These are phyloP conservation scores for Mareca strepera DNA, from an alignment of 2,797 vertebrate genomes.

Conservation along the genomic window DNA sequence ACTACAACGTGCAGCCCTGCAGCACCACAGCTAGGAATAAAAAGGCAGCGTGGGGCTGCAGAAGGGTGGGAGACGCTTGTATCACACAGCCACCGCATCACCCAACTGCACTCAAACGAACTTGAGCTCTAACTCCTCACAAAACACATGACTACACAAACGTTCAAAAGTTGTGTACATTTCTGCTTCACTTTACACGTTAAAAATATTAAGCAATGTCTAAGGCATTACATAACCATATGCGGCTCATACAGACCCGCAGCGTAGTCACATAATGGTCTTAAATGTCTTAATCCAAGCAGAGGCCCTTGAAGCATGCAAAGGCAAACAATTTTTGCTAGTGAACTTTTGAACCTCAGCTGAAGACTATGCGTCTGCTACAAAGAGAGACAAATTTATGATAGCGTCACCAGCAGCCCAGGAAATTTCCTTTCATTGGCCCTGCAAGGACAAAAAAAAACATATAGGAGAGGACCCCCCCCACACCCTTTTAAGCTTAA, in stretches of 20 bases:
- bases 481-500: neutral
- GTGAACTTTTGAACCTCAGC: neutral
- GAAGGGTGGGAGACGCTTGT: neutral
- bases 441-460: neutral
- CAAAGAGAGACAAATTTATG: neutral
- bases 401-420: neutral
- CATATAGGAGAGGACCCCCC: neutral
- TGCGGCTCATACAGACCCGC: neutral
- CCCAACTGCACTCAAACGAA: neutral
- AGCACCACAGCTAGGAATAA: neutral
- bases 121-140: neutral
- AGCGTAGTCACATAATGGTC: neutral
- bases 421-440: neutral
- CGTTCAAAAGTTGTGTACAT: neutral
- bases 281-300: neutral
- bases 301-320: neutral
- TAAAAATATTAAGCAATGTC: neutral
- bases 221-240: neutral
- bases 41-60: neutral
- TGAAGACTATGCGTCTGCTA: neutral
- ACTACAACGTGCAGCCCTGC: neutral
- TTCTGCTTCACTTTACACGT: neutral
- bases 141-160: accelerated
- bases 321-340: conserved; percentile 4
- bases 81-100: neutral